These are phyloP conservation scores for Pseudomyrmex pallidus DNA, from an alignment of 1,140 invertebrate species.

Conservation along the genomic window DNA sequence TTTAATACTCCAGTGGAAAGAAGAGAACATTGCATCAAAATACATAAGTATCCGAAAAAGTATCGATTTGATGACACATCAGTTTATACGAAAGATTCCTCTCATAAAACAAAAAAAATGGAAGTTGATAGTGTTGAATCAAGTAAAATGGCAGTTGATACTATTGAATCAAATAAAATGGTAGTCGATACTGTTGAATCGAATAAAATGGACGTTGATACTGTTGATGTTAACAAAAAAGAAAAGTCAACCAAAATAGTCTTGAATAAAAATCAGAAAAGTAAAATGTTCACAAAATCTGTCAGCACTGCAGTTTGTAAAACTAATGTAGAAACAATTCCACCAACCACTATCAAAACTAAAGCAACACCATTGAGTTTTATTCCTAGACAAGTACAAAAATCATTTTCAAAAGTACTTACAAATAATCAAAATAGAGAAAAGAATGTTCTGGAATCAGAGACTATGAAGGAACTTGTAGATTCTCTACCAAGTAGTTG, in stretches of 20 bases:
- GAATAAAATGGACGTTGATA: conserved; percentile 71
- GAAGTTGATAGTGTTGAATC: conserved; percentile 61
- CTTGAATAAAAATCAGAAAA: conserved; percentile 75
- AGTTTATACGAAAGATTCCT: conserved; percentile 59
- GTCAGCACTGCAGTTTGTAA: not conserved
- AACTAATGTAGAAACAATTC: not conserved
- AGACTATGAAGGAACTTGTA: conserved; percentile 79
- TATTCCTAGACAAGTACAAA: conserved; percentile 80
- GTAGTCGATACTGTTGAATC: conserved; percentile 63
- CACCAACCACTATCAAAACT: not conserved
- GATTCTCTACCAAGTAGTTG: conserved; percentile 72
- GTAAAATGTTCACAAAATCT: conserved; percentile 71
- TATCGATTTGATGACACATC: conserved; percentile 86
- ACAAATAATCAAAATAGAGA: conserved; percentile 72
- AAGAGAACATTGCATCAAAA: conserved; percentile 86
- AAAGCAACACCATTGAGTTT: conserved; percentile 74
- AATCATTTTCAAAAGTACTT: conserved; percentile 75
- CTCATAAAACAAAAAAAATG: conserved; percentile 59
- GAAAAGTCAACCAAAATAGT: conserved; percentile 51
- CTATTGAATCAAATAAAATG: conserved; percentile 57
- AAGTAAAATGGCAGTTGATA: conserved; percentile 71
- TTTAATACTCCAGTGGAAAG: conserved; percentile 86
- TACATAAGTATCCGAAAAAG: conserved; percentile 88
- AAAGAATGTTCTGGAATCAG: conserved; percentile 75
- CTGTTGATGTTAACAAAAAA: not conserved